phyloP scores from a whole-genome alignment of 2,113 vertebrate genomes.

The Garra rufa region DNA sequence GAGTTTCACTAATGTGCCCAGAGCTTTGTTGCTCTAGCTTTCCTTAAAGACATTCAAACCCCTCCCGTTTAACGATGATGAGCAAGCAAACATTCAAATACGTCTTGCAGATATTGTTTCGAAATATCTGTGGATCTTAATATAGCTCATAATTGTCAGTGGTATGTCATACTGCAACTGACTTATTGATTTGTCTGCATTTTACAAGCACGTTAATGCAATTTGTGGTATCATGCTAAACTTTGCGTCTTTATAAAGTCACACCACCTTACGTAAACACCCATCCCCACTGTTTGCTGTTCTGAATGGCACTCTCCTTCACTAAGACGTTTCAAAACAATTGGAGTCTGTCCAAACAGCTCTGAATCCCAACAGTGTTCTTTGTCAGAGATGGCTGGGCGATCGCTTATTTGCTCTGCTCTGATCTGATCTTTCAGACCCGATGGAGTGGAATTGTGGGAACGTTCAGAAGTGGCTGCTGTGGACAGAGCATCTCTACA shows the following conservation, averaged over 20 bases:
- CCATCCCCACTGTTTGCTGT: conserved; percentile 41
- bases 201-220: background rate
- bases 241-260: conserved; percentile 14
- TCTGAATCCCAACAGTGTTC: conserved; percentile 10
- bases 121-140: background rate
- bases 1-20: conserved; percentile 36
- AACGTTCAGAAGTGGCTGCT: conserved; percentile 98
- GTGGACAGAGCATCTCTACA: conserved; percentile 96
- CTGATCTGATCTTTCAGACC: conserved; percentile 75
- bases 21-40: conserved; percentile 55
- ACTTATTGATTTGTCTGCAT: background rate
- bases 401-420: background rate
- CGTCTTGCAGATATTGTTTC: background rate
- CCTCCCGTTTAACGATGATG: conserved; percentile 61
- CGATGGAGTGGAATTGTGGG: conserved; percentile 87
- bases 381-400: background rate
- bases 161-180: background rate
- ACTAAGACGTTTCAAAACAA: conserved; percentile 45
- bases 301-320: conserved; percentile 17
- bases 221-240: conserved; percentile 22
- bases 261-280: conserved; percentile 53
- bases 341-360: conserved; percentile 47
- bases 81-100: conserved; percentile 60
- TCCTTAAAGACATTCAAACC: conserved; percentile 57
- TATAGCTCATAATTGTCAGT: background rate